Evolutionary conservation across 2,113 vertebrate species (phyloP), one percentile per base, ranked within the genome.

Genomic region (Amia ocellicauda): DNA sequence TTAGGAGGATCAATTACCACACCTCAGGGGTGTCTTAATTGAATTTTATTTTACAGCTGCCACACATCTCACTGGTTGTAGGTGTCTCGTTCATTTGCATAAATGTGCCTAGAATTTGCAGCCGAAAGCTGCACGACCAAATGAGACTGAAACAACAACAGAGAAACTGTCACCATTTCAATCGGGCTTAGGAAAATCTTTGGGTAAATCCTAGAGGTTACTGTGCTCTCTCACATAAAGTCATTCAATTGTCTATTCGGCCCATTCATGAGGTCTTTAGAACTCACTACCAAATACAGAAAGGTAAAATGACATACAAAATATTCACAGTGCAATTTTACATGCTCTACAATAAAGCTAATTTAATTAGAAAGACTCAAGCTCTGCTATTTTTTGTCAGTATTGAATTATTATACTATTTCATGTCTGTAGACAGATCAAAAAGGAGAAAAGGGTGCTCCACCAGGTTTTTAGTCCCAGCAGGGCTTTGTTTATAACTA

Each of bases 401-500:
- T 67, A 77, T 73, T 72, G 64, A 71, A 64, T 54, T 56, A 17
- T 53, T 54, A 61, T 73, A 63, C 67, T 71, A 66, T 73, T 66
- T 77, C 64, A 27, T 63, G 63, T 13, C 52, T 56, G n/a, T 17
- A 17, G 22, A 45, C 58, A 43, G 49, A 70, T 58, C 41, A 58
- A 36, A 62, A 36, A 36, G 7, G 47, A 50, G 64, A 67, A 28
- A 20, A 22, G 59, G 65, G 45, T 56, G 19, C 62, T 58, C 11
- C 24, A 26, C 55, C 49, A n/a, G 29, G 43, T 43, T 64, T 64
- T 57, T 58, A 60, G 47, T 64, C 26, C 75, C 56, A 43, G 64
- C 63, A 79, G 75, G 77, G 78, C 79, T 80, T 70, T 78, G 60
- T 64, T 52, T 77, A 72, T 75, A 77, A 74, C 74, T 75, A 60